These are phyloP conservation scores for Brienomyrus longianalis DNA, from an alignment of 2,113 vertebrate species.

Conservation along the genomic window DNA sequence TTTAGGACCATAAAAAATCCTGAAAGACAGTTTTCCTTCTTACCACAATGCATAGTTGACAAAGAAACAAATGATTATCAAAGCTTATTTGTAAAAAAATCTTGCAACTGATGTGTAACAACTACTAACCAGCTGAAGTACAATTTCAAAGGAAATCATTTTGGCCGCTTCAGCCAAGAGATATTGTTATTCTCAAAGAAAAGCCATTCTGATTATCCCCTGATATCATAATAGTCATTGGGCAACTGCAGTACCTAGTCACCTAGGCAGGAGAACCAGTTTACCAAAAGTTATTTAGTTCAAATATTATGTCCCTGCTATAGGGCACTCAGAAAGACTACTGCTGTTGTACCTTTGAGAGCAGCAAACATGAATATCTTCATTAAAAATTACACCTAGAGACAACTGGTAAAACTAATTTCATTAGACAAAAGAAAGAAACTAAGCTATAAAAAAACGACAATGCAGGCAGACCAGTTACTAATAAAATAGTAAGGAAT, in stretches of 20 bases:
- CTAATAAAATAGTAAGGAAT: background rate
- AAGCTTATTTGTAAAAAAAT: background rate
- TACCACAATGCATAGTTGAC: background rate
- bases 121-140: background rate
- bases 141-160: background rate
- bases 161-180: background rate
- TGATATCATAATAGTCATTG: background rate
- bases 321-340: background rate
- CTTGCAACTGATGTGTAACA: background rate
- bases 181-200: background rate
- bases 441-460: background rate
- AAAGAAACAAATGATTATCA: background rate
- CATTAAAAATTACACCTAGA: background rate
- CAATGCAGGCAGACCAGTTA: background rate
- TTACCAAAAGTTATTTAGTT: background rate
- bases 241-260: background rate
- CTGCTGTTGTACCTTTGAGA: background rate
- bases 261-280: background rate
- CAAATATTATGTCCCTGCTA: background rate
- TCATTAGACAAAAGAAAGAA: background rate
- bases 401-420: background rate
- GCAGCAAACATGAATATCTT: background rate
- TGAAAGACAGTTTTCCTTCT: background rate
- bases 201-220: background rate
- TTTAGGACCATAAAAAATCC: background rate